Percentiles rank a stretch among this genome's conserved stretches.
phyloP scores from a whole-genome alignment of 2,888 invertebrate genomes.

The Tridacna gigas region DNA sequence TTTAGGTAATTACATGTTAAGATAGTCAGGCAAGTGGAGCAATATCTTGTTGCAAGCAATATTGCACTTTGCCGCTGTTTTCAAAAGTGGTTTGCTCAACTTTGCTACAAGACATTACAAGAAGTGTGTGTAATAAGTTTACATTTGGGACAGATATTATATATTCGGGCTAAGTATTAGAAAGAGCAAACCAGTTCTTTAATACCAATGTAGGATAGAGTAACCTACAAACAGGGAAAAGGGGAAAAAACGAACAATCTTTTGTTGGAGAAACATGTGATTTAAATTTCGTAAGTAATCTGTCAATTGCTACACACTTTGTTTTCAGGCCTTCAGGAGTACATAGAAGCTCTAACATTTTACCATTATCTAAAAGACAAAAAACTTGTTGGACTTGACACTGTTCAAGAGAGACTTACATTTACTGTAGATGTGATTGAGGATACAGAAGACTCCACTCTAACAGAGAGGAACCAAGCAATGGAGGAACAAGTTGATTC shows the following conservation, averaged over 20 bases:
- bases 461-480: background rate
- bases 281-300: background rate
- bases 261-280: background rate
- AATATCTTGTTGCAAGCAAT: no score
- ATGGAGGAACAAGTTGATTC: constrained; percentile 3
- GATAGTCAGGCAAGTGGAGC: no score
- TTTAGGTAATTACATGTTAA: no score
- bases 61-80: no score
- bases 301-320: background rate
- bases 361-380: constrained; percentile 89
- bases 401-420: constrained; percentile 84
- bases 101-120: no score
- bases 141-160: no score
- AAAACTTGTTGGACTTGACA: constrained; percentile 88
- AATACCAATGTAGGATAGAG: no score
- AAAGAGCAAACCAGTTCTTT: background rate
- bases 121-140: no score
- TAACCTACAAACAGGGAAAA: background rate
- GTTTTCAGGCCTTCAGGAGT: constrained; percentile 90
- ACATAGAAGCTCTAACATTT: constrained; percentile 93
- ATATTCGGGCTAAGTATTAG: background rate
- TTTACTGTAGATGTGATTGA: constrained; percentile 50
- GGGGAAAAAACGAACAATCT: background rate
- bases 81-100: no score
- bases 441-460: background rate